Base-by-base conservation (phyloP, 1,140 invertebrate genomes). In the Papilio helenus region DNA sequence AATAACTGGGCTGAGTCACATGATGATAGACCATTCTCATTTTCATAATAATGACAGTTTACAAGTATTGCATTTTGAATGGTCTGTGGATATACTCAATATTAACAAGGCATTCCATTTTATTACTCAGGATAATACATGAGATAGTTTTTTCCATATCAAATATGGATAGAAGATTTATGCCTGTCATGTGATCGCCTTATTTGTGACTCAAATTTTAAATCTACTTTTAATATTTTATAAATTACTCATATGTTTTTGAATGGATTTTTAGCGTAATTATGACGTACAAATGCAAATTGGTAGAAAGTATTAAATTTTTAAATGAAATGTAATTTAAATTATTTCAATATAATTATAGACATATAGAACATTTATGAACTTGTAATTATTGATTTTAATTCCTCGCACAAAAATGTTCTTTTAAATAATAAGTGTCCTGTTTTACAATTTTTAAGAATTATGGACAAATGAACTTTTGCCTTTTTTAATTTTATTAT, bases 331-430 rank as follows among this genome's bases (percentile, higher is more conserved):
- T 61, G n/a, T 61, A 44, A n/a, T 77, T 34, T 61, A 51, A 20
- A 58, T 55, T 49, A 29, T 55, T 76, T 55, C 10, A 76, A 23
- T 76, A 49, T 76, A 76, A 34, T 76, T 76, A 76, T 76, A 58
- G 74, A 76, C 29, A 29, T 58, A 39, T 76, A 76, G 74, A 34
- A 55, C 29, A n/a, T 61, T 55, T 55, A 39, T 76, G 26, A 10
- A 76, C 29, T 58, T 29, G 8, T 58, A 77, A 49, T 76, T 29
- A 55, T 42, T 77, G 58, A 65, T 65, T 65, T 77, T 61, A 61
- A 61, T 65, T 61, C 58, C 76, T 77, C 39, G 76, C 76, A 77
- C 76, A 77, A 76, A 55, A 76, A 77, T 77, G 34, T 77, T 77
- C 58, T 58, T 77, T 65, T 55, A 61, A 39, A 65, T 77, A 46